Evolutionary conservation across 2,888 invertebrate genomes (phyloP), one percentile per base, ranked within the genome.

Genomic region (Lasioglossum morio): DNA sequence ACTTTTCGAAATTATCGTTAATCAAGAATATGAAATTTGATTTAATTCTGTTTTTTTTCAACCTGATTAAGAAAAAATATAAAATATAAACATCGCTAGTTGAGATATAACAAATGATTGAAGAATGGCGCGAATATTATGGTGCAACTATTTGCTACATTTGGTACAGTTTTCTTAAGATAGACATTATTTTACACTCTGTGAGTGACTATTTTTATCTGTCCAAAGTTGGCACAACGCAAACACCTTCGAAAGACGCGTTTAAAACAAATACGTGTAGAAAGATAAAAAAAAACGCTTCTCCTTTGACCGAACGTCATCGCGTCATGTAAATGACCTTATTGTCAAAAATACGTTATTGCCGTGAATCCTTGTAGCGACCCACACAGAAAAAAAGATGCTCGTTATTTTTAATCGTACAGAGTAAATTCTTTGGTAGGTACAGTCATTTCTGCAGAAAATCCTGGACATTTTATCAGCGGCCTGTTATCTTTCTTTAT

Each of bases 251-350:
- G 10, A 74, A 87, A 75, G 69, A 72, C 53, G n/a, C 69, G 72
- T 40, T 70, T 60, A 74, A 78, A 74, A 83, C 70, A 48, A 84
- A 74, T 46, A 19, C 72, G 12, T 12, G 34, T 72, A 82, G 72
- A 76, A 76, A 81, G 72, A 27, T 2, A 53, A 73, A 73, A 46
- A 72, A 46, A 72, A 72, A 8, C 34, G 8, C 8, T 43, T 84
- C 73, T 87, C 81, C 34, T 76, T 43, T 69, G 16, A 75, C 34
- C 40, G 34, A 74, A 40, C 70, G 84, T 85, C 76, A 85, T 77
- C 72, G 19, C 60, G 19, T 60, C 48, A 78, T 90, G 90, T 90
- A 89, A 91, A 89, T 79, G 89, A 92, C 89, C 89, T 84, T 84
- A 63, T 74, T 82, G 79, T 85, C 81, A 72, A 82, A 79, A 86